These are phyloP conservation scores for Empis livida DNA, from an alignment of 2,888 invertebrate species.

Conservation along the genomic window DNA sequence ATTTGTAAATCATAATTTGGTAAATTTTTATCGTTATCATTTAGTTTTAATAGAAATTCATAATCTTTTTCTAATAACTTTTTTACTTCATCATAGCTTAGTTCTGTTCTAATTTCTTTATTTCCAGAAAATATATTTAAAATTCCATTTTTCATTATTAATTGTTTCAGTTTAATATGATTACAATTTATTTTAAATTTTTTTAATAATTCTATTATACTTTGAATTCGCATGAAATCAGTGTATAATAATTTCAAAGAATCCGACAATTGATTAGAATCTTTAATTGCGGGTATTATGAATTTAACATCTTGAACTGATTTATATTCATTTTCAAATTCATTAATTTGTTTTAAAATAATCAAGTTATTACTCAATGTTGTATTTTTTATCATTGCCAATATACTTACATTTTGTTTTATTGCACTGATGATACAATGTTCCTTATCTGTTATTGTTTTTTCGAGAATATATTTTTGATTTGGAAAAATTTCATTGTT, in stretches of 20 bases:
- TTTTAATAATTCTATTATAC: no score
- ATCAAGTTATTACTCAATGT: no score
- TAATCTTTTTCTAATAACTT: not conserved
- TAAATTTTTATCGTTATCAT: slow-evolving; percentile 2
- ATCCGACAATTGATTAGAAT: no score
- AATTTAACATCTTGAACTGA: no score
- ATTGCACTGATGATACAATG: no score
- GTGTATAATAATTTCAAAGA: no score
- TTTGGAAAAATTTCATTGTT: not conserved
- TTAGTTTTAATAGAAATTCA: not conserved
- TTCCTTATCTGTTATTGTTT: not conserved
- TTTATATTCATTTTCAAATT: no score
- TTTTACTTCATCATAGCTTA: not conserved
- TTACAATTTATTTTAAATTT: not conserved
- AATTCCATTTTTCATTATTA: not conserved
- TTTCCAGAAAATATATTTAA: not conserved
- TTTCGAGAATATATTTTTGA: not conserved
- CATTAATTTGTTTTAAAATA: no score
- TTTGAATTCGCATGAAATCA: no score
- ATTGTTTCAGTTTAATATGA: not conserved
- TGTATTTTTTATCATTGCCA: no score
- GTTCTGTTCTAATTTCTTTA: not conserved
- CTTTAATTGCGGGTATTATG: no score
- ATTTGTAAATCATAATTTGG: slow-evolving; percentile 24
- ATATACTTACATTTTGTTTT: no score